These are phyloP conservation scores for Menura novaehollandiae DNA, from an alignment of 2,113 vertebrate genomes.

Conservation along the genomic window DNA sequence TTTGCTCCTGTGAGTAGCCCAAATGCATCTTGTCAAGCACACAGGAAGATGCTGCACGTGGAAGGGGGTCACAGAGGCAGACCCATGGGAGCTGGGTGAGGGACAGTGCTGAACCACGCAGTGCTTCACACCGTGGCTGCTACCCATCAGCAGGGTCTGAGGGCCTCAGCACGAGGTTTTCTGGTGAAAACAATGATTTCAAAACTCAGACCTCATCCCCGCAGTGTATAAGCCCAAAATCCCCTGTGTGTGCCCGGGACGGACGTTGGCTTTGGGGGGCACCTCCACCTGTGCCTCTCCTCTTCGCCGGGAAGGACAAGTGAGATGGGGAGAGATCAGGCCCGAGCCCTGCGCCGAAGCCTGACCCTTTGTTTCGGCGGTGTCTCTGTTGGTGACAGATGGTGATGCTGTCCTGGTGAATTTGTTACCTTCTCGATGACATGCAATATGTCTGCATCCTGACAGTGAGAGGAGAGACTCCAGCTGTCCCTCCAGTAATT, in stretches of 20 bases:
- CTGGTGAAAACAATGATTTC: background rate
- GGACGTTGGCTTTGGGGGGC: background rate
- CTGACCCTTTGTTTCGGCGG: conserved; percentile 78
- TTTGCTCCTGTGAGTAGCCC: background rate
- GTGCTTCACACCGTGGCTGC: accelerated
- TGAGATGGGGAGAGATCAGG: background rate
- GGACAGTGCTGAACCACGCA: accelerated
- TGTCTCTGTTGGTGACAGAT: conserved; percentile 86
- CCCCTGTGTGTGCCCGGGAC: accelerated
- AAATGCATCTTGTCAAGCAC: accelerated
- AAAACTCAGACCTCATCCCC: background rate
- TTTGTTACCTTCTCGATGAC: conserved; percentile 89
- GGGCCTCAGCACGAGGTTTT: background rate
- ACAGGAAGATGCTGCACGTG: accelerated
- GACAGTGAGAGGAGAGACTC: conserved; percentile 80
- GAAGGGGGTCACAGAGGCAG: background rate
- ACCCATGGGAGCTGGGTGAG: background rate
- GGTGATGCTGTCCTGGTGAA: conserved; percentile 82
- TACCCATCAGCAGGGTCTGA: background rate
- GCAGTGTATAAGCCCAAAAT: background rate
- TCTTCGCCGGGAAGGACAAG: background rate
- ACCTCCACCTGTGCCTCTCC: background rate
- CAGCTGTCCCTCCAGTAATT: conserved; percentile 83
- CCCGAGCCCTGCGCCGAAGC: conserved; percentile 52
- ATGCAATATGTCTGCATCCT: conserved; percentile 86